Evolutionary conservation across 2,888 invertebrate genomes (phyloP).

Genomic region (Gonocerus acuteangulatus): DNA sequence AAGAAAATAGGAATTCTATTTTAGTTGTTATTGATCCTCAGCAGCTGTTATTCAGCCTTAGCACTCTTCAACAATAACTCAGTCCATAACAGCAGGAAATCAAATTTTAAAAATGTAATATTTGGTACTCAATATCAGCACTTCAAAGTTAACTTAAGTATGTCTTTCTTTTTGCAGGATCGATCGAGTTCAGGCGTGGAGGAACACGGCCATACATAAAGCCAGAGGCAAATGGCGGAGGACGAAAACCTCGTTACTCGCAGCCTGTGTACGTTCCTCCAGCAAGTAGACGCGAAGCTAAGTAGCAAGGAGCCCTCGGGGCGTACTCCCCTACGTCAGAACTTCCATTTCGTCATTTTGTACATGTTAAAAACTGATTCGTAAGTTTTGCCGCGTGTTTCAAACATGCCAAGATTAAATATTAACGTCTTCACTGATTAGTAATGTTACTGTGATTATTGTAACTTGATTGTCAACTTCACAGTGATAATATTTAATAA

Average conservation of each 20-base stretch:
- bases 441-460: background rate
- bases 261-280: constrained; percentile 47
- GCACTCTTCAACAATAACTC: no score
- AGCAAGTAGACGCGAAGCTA: constrained; percentile 40
- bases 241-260: constrained; percentile 42
- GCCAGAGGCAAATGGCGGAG: constrained; percentile 34
- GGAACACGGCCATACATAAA: constrained; percentile 39
- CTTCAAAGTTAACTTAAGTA: no score
- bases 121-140: no score
- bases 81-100: no score
- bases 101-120: no score
- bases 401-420: background rate
- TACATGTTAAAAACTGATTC: background rate
- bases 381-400: background rate
- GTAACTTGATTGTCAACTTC: background rate
- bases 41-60: no score
- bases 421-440: background rate
- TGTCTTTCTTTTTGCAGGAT: no score
- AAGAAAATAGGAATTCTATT: no score
- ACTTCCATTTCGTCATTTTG: background rate
- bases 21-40: no score
- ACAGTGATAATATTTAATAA: background rate
- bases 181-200: constrained; percentile 39
- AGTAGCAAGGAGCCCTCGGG: constrained; percentile 19
- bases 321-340: background rate